Conservation (phyloP, 2,888 invertebrate species). For the Camptogramma bilineatum region DNA sequence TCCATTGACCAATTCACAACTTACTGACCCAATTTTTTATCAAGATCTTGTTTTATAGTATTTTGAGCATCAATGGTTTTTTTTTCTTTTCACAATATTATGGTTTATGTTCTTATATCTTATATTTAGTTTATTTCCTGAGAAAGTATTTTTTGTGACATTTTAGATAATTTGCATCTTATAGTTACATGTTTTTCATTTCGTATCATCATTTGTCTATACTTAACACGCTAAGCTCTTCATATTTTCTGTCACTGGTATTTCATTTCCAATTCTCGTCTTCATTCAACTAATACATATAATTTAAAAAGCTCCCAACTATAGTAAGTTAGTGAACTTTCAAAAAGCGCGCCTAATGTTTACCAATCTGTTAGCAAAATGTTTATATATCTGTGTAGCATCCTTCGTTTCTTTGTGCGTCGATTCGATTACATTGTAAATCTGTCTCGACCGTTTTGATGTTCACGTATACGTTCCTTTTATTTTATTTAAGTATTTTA, state of each 20-base stretch:
- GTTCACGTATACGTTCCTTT: constrained; percentile 29
- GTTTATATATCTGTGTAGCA: constrained; percentile 65
- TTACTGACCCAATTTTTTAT: not conserved
- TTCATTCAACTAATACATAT: too few relatives aligned
- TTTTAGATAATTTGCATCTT: too few relatives aligned
- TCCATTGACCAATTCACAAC: not conserved
- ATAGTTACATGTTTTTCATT: too few relatives aligned
- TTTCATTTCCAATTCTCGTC: too few relatives aligned
- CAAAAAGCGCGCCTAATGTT: constrained; percentile 54
- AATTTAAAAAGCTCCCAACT: not conserved
- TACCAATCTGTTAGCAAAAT: constrained; percentile 52
- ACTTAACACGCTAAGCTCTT: too few relatives aligned
- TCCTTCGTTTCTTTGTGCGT: constrained; percentile 42
- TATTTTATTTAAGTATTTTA: constrained; percentile 21
- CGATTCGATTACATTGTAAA: constrained; percentile 59
- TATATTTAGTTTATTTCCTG: not conserved
- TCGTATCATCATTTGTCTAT: too few relatives aligned
- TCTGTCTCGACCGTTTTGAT: constrained; percentile 55
- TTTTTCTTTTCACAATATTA: not conserved
- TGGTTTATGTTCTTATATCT: not conserved
- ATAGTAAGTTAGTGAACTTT: constrained; percentile 37
- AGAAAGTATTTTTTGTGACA: too few relatives aligned
- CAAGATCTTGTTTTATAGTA: not conserved
- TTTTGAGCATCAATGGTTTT: not conserved
- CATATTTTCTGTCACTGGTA: too few relatives aligned